Percentiles rank a stretch among this genome's conserved stretches.
These are phyloP conservation scores for Prunella strophiata DNA, from an alignment of 2,797 vertebrate species.

Conservation along the genomic window DNA sequence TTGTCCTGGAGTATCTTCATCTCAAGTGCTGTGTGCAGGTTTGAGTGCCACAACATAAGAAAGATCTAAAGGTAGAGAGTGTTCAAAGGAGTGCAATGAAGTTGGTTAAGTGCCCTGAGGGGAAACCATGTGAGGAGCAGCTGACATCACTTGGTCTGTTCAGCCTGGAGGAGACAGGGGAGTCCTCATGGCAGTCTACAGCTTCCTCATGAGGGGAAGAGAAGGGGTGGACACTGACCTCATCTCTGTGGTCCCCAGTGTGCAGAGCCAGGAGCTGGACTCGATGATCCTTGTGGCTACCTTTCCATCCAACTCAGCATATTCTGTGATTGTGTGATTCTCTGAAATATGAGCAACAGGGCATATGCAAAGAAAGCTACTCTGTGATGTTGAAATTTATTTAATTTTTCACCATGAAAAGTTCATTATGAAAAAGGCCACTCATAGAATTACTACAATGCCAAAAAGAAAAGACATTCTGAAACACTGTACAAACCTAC, in stretches of 20 bases:
- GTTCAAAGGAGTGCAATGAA: background rate
- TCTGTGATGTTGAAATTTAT: background rate
- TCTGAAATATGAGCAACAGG: background rate
- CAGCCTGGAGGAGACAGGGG: background rate
- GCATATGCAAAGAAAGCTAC: background rate
- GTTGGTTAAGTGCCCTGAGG: background rate
- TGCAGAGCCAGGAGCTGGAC: background rate
- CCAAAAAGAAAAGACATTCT: background rate
- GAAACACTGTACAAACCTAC: background rate
- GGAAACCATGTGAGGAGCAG: background rate
- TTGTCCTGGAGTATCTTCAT: background rate
- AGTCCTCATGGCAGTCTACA: background rate
- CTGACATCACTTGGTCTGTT: too few relatives aligned
- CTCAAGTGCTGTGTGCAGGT: fast-evolving
- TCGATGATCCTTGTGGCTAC: background rate
- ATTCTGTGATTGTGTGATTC: background rate
- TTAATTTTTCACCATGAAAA: background rate
- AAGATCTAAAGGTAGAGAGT: background rate
- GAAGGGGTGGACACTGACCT: background rate
- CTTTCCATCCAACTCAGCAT: background rate
- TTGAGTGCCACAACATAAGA: background rate
- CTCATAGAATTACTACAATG: background rate
- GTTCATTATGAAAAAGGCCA: background rate
- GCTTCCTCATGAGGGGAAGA: background rate
- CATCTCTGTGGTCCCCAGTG: too few relatives aligned